phyloP scores from a whole-genome alignment of 2,797 vertebrate species.

The Lithobates sylvaticus region DNA sequence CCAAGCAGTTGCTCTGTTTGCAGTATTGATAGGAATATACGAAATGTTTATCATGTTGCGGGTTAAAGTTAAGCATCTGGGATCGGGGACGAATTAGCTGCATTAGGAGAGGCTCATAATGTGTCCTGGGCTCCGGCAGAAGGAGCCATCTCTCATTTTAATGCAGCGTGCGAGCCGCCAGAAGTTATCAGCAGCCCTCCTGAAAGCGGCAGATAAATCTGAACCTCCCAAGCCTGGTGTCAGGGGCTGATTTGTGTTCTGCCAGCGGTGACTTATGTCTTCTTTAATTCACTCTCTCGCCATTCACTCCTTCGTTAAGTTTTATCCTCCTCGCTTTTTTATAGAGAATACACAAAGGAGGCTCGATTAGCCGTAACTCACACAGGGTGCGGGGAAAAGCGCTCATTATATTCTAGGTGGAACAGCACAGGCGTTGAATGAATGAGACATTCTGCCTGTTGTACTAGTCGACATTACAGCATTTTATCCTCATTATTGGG shows the following conservation, averaged over 20 bases:
- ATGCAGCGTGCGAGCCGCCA: conserved; percentile 44
- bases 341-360: conserved; percentile 48
- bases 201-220: conserved; percentile 57
- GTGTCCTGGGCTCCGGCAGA: conserved; percentile 32
- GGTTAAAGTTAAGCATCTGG: conserved; percentile 24
- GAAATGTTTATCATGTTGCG: neutral
- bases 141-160: conserved; percentile 55
- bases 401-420: neutral
- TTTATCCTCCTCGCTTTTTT: conserved; percentile 36
- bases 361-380: conserved; percentile 46
- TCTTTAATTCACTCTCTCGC: conserved; percentile 54
- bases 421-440: neutral
- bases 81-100: conserved; percentile 45
- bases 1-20: neutral
- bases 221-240: conserved; percentile 30
- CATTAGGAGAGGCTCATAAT: conserved; percentile 48
- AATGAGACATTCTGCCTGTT: too few relatives aligned
- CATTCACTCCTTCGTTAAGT: conserved; percentile 45
- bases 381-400: neutral
- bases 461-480: too few relatives aligned
- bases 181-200: conserved; percentile 43
- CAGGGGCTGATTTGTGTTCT: conserved; percentile 45
- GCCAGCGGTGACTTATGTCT: conserved; percentile 57
- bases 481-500: too few relatives aligned
- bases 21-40: neutral